Evolutionary conservation across 2,888 invertebrate species (phyloP), one percentile per base, ranked within the genome.

Genomic region (Leucophenga maculata): DNA sequence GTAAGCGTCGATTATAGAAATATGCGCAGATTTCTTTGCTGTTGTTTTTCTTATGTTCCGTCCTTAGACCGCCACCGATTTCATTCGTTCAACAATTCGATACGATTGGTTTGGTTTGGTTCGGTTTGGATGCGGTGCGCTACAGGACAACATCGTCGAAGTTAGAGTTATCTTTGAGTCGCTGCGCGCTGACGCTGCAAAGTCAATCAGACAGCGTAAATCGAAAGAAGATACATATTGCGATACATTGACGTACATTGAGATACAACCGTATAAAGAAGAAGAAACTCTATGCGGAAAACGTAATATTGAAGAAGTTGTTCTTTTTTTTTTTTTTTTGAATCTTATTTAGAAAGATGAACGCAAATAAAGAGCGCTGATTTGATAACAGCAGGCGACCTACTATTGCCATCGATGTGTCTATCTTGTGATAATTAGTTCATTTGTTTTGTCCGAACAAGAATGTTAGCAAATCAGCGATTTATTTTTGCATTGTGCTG

Each of bases 1-100:
- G 39, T 22, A 57, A 31, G 74, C 82, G 83, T 80, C 83, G 82
- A 82, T 82, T 82, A 82, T 82, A 76, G 80, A 79, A 80, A 80
- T 79, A 81, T 82, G 81, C 77, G 83, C 74, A 75, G 69, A 69
- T 50, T 68, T 52, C 62, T 52, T 20, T 57, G 31, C 22, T 22
- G 1, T 14, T 31, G 57, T 26, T 22, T 9, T 11, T 57, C 14
- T 57, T 13, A 9, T 13, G 18, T 22, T 57, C 31, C 14, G 57
- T 31, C 22, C 22, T 44, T 20, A 55, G 13, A 55, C 3, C 39
- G 66, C 55, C 55, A 67, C 52, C 44, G 44, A 67, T 46, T 67
- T 67, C 50, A 68, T 68, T 48, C 59, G 26, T 26, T 39, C 11
- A 67, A 11, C 39, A 22, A 68, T 50, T 20, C 4, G n/a, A 13